Conservation (phyloP, 2,113 vertebrate species). For the Alethe castanea region DNA sequence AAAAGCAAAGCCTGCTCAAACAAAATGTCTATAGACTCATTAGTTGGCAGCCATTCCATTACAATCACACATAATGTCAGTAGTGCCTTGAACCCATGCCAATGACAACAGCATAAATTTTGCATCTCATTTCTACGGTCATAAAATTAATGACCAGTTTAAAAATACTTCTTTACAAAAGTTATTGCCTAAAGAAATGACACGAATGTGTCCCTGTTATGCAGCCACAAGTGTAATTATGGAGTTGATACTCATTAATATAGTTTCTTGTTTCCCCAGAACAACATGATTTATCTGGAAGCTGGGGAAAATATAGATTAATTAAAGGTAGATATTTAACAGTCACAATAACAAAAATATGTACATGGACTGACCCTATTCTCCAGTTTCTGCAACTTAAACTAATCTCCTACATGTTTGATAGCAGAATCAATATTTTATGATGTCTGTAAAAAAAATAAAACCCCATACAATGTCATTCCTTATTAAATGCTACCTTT, state of each 20-base stretch:
- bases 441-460: background rate
- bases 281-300: constrained; percentile 71
- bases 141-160: constrained; percentile 88
- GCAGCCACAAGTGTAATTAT: constrained; percentile 77
- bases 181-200: constrained; percentile 78
- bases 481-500: constrained; percentile 52
- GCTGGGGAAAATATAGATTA: constrained; percentile 43
- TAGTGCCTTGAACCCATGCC: constrained; percentile 78
- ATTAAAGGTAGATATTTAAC: constrained; percentile 69
- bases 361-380: background rate
- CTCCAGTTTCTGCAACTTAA: constrained; percentile 42
- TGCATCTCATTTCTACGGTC: constrained; percentile 81
- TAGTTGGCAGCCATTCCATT: constrained; percentile 82
- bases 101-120: constrained; percentile 86
- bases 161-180: constrained; percentile 85
- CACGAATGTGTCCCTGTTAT: constrained; percentile 77
- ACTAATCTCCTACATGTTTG: constrained; percentile 11
- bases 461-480: background rate
- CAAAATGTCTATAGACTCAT: constrained; percentile 80
- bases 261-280: constrained; percentile 70
- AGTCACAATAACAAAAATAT: constrained; percentile 39
- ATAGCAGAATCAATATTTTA: constrained; percentile 55
- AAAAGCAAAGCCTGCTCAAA: constrained; percentile 80
- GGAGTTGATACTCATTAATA: constrained; percentile 77
- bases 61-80: constrained; percentile 81